These are phyloP conservation scores for Heliothis virescens DNA, from an alignment of 1,140 invertebrate genomes.

Conservation along the genomic window DNA sequence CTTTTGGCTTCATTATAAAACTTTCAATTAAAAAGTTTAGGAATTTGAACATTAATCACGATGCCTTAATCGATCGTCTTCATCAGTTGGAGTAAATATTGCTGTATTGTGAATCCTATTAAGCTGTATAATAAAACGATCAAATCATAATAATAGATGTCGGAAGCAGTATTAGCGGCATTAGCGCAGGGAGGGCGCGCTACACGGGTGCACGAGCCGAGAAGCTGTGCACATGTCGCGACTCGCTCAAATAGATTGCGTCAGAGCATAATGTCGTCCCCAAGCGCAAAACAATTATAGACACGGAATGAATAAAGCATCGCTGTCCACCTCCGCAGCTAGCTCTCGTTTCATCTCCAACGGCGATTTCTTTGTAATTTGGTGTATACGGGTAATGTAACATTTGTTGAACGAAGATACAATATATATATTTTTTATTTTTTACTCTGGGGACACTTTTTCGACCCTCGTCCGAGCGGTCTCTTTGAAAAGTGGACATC, in stretches of 20 bases:
- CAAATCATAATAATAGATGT: conserved; percentile 63
- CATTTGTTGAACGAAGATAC: conserved; percentile 78
- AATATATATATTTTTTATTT: conserved; percentile 85
- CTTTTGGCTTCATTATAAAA: background rate
- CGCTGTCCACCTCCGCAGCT: conserved; percentile 58
- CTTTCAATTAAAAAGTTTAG: background rate
- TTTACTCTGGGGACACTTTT: conserved; percentile 86
- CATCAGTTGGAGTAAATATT: background rate
- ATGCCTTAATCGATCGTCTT: background rate
- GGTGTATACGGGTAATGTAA: conserved; percentile 70
- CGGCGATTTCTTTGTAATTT: conserved; percentile 80
- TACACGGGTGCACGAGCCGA: conserved; percentile 46
- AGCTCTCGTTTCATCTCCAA: conserved; percentile 60
- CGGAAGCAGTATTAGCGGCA: conserved; percentile 55
- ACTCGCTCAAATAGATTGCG: conserved; percentile 81
- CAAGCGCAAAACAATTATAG: conserved; percentile 78
- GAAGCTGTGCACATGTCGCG: conserved; percentile 63
- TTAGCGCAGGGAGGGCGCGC: background rate
- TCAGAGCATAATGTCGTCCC: conserved; percentile 74
- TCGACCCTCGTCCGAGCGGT: conserved; percentile 86
- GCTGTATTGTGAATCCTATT: background rate
- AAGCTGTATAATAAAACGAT: conserved; percentile 11
- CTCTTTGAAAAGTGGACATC: conserved; percentile 87
- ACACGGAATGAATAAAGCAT: conserved; percentile 79
- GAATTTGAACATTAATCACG: background rate